Base-by-base conservation (phyloP, 2,797 vertebrate genomes). In the Emydoidea blandingii region DNA sequence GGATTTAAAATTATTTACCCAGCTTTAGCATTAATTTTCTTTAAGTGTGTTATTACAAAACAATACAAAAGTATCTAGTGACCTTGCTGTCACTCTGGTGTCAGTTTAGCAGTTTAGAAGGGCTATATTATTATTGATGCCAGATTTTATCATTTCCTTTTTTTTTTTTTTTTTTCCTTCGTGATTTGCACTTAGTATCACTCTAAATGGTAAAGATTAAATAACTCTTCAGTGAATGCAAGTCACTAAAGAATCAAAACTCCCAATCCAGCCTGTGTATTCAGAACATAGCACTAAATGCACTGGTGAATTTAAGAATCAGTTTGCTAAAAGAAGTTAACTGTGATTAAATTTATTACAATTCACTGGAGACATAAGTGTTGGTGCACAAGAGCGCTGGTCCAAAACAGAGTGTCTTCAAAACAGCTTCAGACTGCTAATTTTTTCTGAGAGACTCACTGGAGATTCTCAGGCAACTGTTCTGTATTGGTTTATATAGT, bases 401-500 rank as follows among this genome's bases (percentile, higher is more conserved):
- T 53, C 34, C 1, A 0, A 86, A 86, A 0, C 0, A 62, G 41
- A 90, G 5, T 4, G 81, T 89, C 78, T 81, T 27, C 62, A 72
- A 6, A 90, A 47, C 8, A 94, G 16, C 12, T 68, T n/a, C 49
- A 59, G 10, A 0, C n/a, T 76, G 57, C 68, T 80, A 87, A n/a
- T 0, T 89, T 56, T 68, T 34, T 44, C 8, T 50, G 65, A 23
- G 57, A 52, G 50, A 14, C 49, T 88, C 37, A 12, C 74, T 59
- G n/a, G 50, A 72, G 56, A 62, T 18, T 41, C 41, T 31, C n/a
- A 8, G 0, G 0, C 23, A 52, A 12, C 76, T 29, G 0, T 88
- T 41, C 57, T 1, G 0, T 59, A 10, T 4, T 14, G 1, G 0
- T 81, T 0, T 37, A 50, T 16, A 83, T 68, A 5, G 0, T 0